Percentiles rank a stretch among this genome's conserved stretches.
These are phyloP conservation scores for Pandemis cinnamomeana DNA, from an alignment of 2,888 invertebrate genomes.

Conservation along the genomic window DNA sequence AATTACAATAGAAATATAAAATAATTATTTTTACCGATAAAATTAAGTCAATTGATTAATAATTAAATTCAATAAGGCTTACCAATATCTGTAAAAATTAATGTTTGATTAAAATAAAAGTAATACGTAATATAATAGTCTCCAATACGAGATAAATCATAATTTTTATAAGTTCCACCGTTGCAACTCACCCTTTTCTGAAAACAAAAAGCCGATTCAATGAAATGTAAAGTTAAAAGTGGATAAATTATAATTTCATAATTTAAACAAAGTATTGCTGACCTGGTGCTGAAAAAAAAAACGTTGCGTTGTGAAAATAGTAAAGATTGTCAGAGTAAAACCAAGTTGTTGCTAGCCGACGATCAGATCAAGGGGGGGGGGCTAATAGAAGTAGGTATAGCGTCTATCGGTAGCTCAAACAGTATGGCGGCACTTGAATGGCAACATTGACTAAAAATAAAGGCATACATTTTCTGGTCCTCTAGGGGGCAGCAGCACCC, in stretches of 20 bases:
- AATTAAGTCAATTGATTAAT: background rate
- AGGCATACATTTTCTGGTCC: too few species aligned
- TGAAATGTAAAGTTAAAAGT: background rate
- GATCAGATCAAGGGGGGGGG: too few species aligned
- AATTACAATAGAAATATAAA: constrained; percentile 17
- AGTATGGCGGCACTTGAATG: too few species aligned
- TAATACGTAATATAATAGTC: background rate
- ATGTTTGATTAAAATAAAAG: background rate
- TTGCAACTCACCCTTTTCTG: constrained; percentile 26
- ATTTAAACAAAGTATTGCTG: background rate
- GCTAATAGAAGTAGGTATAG: too few species aligned
- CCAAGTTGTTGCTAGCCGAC: too few species aligned
- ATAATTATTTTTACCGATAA: too few species aligned
- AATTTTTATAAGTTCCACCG: background rate
- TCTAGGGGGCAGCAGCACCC: too few species aligned
- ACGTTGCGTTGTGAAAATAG: too few species aligned
- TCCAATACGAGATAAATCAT: background rate
- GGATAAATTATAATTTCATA: background rate
- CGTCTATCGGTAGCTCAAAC: too few species aligned
- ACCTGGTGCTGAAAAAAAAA: constrained; percentile 10
- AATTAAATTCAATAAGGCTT: background rate
- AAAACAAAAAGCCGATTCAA: background rate
- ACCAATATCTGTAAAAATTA: constrained; percentile 49
- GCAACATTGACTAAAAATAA: too few species aligned
- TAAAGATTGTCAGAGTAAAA: too few species aligned